phyloP scores from a whole-genome alignment of 1,140 invertebrate species.

The Amyelois transitella region DNA sequence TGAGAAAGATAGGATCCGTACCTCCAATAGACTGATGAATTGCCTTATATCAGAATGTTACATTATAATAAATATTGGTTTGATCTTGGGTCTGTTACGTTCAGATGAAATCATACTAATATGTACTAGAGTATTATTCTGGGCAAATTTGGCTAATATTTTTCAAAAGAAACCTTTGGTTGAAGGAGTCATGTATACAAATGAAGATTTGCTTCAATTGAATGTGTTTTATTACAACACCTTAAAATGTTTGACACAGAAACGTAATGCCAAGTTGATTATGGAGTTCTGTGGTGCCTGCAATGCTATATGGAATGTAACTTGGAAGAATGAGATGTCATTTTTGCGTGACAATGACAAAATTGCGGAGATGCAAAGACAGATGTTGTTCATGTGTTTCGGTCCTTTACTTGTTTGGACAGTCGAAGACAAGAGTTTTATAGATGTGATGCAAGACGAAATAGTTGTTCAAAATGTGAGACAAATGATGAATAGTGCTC shows the following conservation, averaged over 20 bases:
- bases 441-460: slow-evolving; percentile 37
- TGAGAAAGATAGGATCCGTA: slow-evolving; percentile 26
- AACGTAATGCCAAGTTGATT: slow-evolving; percentile 28
- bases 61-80: slow-evolving; percentile 1
- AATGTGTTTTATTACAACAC: slow-evolving; percentile 44
- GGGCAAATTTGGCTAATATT: slow-evolving; percentile 35
- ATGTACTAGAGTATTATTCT: slow-evolving; percentile 38
- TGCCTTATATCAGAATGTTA: neutral
- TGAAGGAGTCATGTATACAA: slow-evolving; percentile 24
- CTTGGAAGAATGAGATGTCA: slow-evolving; percentile 30
- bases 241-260: slow-evolving; percentile 34
- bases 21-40: neutral
- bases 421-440: slow-evolving; percentile 34
- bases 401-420: slow-evolving; percentile 76
- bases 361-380: slow-evolving; percentile 54
- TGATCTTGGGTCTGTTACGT: no score
- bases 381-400: slow-evolving; percentile 76
- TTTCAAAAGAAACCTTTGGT: slow-evolving; percentile 35
- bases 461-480: slow-evolving; percentile 53
- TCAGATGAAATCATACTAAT: slow-evolving; percentile 34
- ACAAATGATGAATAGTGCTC: slow-evolving; percentile 78
- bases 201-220: slow-evolving; percentile 46
- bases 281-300: slow-evolving; percentile 48
- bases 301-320: slow-evolving; percentile 37
- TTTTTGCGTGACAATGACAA: slow-evolving; percentile 17